Base-by-base conservation (phyloP, 2,113 vertebrate genomes). In the Himantopus leucocephalus region DNA sequence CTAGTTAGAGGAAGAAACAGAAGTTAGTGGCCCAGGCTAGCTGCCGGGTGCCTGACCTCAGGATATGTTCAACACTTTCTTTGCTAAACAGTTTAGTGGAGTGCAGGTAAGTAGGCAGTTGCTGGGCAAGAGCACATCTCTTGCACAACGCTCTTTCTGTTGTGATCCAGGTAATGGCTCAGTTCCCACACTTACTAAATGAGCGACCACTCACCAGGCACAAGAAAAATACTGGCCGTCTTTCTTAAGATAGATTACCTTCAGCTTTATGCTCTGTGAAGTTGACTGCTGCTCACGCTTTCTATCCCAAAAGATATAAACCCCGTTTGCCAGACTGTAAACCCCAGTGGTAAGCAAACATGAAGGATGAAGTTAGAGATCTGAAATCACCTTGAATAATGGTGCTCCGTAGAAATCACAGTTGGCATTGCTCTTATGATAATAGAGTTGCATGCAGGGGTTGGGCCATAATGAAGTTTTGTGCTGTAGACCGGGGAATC, bases 401-500 rank as follows among this genome's bases (percentile, higher is more conserved):
- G 73, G 68, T 80, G 77, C 45, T 97, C 43, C 4, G 85, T 3
- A 47, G 96, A 94, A 37, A 95, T 72, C 73, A 93, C 79, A 6
- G 79, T 80, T 0, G 35, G 94, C 63, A 74, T 92, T 41, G 96
- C 96, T 91, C 96, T 97, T 48, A 81, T 21, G 64, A 96, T 96
- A 53, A 96, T 85, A 35, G 97, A 91, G 67, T 55, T 97, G 26
- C 59, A 58, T 7, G 21, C 67, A 22, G 98, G 91, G 60, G 41
- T 72, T 68, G 97, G 96, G 16, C n/a, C 63, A 3, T 97, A 95
- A 63, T 96, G 92, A 92, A 97, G 88, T 88, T 97, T 92, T 55
- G 96, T 94, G 67, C 87, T 95, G 24, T 92, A 97, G 41, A 96
- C 90, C 72, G 96, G 86, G 64, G 85, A 73, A 17, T 92, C 62